These are phyloP conservation scores for Ptycholaimellus sp. DNA, from an alignment of 2,888 invertebrate species.

Conservation along the genomic window DNA sequence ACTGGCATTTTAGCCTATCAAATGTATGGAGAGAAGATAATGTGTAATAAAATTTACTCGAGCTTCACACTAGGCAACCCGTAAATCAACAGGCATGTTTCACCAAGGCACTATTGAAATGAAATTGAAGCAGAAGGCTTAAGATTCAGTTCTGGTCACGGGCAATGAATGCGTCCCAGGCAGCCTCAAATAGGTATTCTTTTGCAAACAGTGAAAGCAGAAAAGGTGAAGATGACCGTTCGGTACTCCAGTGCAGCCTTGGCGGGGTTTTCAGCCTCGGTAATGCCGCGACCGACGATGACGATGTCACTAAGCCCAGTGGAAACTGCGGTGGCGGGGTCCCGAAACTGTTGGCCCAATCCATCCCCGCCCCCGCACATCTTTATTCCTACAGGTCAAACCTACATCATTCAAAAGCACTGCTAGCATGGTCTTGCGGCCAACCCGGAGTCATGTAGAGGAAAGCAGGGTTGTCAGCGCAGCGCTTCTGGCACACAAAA, in stretches of 20 bases:
- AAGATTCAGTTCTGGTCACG: not conserved
- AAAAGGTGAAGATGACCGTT: too few species aligned
- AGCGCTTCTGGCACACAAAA: constrained; percentile 54
- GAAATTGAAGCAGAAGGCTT: too few species aligned
- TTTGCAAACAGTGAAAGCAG: too few species aligned
- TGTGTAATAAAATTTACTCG: too few species aligned
- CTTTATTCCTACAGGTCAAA: constrained; percentile 42
- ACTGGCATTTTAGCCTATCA: too few species aligned
- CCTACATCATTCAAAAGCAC: not conserved
- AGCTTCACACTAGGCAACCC: too few species aligned
- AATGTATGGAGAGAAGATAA: too few species aligned
- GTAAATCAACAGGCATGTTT: too few species aligned
- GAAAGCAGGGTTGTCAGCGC: constrained; percentile 44
- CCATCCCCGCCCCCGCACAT: constrained; percentile 43
- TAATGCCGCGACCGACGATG: constrained; percentile 71
- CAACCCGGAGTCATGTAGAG: constrained; percentile 59
- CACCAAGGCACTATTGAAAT: too few species aligned
- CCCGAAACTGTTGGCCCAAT: constrained; percentile 60
- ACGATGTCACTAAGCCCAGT: constrained; percentile 64
- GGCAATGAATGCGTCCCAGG: not conserved
- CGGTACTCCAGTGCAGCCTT: not conserved
- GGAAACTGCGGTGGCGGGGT: constrained; percentile 51
- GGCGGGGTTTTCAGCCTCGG: constrained; percentile 11
- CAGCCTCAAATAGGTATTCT: too few species aligned
- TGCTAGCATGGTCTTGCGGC: too few species aligned